phyloP scores from a whole-genome alignment of 2,888 invertebrate species.

The Punctoribates punctum region DNA sequence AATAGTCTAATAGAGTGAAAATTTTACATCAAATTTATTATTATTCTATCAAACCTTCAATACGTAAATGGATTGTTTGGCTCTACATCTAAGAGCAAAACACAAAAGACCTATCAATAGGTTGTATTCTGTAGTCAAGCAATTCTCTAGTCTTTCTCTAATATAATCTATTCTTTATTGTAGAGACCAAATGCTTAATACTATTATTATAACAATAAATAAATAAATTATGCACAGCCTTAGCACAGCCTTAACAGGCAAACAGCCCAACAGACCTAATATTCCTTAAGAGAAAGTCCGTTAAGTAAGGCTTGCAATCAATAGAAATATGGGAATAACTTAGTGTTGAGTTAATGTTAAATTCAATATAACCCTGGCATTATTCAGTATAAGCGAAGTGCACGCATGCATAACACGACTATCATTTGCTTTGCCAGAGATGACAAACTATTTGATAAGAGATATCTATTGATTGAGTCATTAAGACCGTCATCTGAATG shows the following conservation, averaged over 20 bases:
- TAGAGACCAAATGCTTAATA: conserved; percentile 22
- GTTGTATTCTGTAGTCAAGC: too few relatives aligned
- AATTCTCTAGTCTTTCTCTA: not conserved
- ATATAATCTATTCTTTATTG: conserved; percentile 33
- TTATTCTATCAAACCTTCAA: conserved; percentile 28
- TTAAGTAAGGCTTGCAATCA: conserved; percentile 38
- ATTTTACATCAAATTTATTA: conserved; percentile 13
- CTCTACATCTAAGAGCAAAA: conserved; percentile 23
- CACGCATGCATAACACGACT: conserved; percentile 32
- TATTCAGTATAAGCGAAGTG: conserved; percentile 1
- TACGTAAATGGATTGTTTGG: not conserved
- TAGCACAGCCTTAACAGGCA: not conserved
- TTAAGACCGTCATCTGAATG: conserved; percentile 30
- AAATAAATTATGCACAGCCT: conserved; percentile 34
- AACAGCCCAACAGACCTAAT: too few relatives aligned
- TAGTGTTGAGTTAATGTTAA: conserved; percentile 31
- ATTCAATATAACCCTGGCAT: conserved; percentile 1
- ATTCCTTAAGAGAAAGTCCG: conserved; percentile 37
- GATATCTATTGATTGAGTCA: conserved; percentile 36
- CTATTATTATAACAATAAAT: conserved; percentile 36
- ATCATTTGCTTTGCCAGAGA: conserved; percentile 36
- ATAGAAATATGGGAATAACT: conserved; percentile 33
- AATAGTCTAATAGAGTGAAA: conserved; percentile 17
- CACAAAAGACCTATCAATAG: conserved; percentile 5
- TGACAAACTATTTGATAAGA: conserved; percentile 39